Evolutionary conservation across 2,113 vertebrate genomes (phyloP), one percentile per base, ranked within the genome.

Genomic region (Spea multiplicata): DNA sequence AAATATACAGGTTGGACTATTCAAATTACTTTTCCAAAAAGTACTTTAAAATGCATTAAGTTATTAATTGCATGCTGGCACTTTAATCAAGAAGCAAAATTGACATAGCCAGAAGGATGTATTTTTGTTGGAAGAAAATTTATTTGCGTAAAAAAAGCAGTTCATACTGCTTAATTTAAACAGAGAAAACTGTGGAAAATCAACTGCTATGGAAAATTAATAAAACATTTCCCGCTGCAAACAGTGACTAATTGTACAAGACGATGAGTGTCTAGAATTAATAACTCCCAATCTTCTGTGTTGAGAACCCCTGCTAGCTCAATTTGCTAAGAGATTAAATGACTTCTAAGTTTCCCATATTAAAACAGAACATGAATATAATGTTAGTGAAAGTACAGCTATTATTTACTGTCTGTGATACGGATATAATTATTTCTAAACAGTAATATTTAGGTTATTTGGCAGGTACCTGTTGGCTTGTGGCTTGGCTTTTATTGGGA

Each of bases 341-440:
- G 91, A 89, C 91, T 94, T 94, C 94, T 94, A 96, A 96, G 91
- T 95, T 93, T 92, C 92, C 93, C 91, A 89, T 94, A 95, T 94
- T 95, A 95, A 93, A 94, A 94, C 91, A 91, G 92, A 93, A 94
- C 91, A 93, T 93, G 93, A 92, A 93, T 92, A 91, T 91, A 94
- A 91, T 82, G 90, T 91, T 90, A 90, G 91, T 84, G 90, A 91
- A 91, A 87, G 89, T 85, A 90, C 90, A 95, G 95, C 95, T 96
- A 93, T 92, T 93, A 94, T 94, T 96, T 94, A 94, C 95, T 93
- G 93, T 94, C 93, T 94, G 93, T 92, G 93, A 96, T 95, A 94
- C 94, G 93, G 93, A 94, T 96, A 95, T 94, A 92, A 94, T 96
- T 95, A 93, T 92, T 92, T 91, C 88, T 91, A 93, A 93, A 93